phyloP scores from a whole-genome alignment of 2,888 invertebrate genomes.

The Calameuta pallipes region DNA sequence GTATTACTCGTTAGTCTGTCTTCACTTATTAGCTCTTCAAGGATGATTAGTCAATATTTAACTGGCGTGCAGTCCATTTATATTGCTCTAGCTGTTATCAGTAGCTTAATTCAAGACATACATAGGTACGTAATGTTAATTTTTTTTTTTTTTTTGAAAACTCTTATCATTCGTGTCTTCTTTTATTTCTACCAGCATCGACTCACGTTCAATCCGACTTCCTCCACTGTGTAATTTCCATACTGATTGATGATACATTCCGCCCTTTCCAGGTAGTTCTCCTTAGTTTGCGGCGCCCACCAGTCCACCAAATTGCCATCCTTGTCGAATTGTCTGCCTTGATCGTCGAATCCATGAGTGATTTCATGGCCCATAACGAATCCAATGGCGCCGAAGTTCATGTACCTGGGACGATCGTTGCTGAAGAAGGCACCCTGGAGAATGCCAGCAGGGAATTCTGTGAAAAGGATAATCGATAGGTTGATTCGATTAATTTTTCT shows the following conservation, averaged over 20 bases:
- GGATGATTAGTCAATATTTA: background rate
- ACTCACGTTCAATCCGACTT: constrained; percentile 79
- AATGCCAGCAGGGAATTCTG: constrained; percentile 95
- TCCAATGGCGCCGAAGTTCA: constrained; percentile 93
- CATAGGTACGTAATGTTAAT: background rate
- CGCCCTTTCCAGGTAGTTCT: constrained; percentile 84
- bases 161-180: background rate
- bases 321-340: constrained; percentile 92
- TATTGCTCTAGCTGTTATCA: background rate
- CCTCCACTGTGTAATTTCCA: constrained; percentile 86
- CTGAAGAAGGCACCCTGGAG: constrained; percentile 93
- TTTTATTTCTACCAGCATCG: constrained; percentile 34
- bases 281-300: constrained; percentile 89
- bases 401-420: constrained; percentile 87
- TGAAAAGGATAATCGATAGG: constrained; percentile 17
- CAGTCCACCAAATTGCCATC: constrained; percentile 92
- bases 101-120: background rate
- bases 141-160: background rate
- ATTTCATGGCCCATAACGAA: constrained; percentile 94
- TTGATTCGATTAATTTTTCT: constrained; percentile 16
- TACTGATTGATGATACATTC: constrained; percentile 95
- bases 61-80: background rate
- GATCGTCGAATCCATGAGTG: constrained; percentile 89
- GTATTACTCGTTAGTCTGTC: background rate
- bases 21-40: background rate